Evolutionary conservation across 2,797 vertebrate species (phyloP).

Genomic region (Loris lydekkerianus): DNA sequence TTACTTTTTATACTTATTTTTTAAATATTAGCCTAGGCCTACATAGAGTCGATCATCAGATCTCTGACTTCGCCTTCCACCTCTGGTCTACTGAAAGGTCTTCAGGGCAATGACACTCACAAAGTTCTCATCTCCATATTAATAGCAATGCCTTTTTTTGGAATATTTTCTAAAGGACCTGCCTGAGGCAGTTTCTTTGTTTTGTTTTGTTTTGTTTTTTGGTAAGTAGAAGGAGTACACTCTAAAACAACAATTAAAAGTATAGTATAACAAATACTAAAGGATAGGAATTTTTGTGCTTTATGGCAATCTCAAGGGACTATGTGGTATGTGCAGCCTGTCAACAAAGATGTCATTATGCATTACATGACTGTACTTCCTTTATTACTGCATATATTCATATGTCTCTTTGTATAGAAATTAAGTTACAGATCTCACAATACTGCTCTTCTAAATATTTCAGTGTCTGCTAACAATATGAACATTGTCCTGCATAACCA

Average conservation of each 20-base stretch:
- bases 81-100: background rate
- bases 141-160: background rate
- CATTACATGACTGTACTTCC: background rate
- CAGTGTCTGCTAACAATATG: background rate
- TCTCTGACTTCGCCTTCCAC: background rate
- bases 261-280: background rate
- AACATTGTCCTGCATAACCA: background rate
- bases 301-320: background rate
- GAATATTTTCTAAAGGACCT: background rate
- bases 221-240: background rate
- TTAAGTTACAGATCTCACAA: background rate
- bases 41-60: background rate
- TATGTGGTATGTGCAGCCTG: background rate
- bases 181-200: background rate
- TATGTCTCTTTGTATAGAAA: background rate
- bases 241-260: background rate
- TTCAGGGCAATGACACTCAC: background rate
- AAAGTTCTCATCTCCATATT: background rate
- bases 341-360: background rate
- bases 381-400: background rate
- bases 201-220: background rate
- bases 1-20: background rate
- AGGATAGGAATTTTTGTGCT: background rate
- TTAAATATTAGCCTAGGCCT: background rate
- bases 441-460: constrained; percentile 1